Base-by-base conservation (phyloP, 1,140 invertebrate species). In the Saccostrea cuccullata region DNA sequence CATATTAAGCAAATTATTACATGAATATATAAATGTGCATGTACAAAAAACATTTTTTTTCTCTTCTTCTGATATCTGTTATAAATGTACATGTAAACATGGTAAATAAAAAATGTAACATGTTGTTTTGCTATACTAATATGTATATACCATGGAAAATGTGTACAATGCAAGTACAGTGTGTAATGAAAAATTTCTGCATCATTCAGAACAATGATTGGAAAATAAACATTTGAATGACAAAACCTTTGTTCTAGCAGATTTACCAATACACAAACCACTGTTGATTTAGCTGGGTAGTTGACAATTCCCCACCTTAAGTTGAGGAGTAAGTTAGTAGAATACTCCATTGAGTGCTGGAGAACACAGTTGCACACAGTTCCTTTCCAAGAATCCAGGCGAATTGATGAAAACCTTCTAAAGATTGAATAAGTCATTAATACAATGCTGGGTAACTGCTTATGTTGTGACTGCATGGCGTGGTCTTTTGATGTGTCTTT, bases 341-440 rank as follows among this genome's bases (percentile, higher is more conserved):
- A 26, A 26, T 36, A 77, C 26, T 77, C 58, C 58, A 64, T 5
- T 15, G 70, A 77, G 70, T 77, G 6, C 30, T 13, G 11, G 70
- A 77, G 15, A 12, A 77, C 70, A 77, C 26, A 30, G 15, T 47
- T 47, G 47, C 1, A 47, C 47, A 47, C 47, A 47, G 5, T 47
- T 77, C 70, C 70, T 26, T 77, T 77, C 70, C 70, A 6, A 36
- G 11, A 77, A 30, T 77, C 70, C 70, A 77, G 70, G 70, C 11
- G 70, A 77, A 77, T 77, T 77, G 70, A 30, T 77, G 70, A 77
- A 23, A 26, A 77, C 70, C 70, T 77, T 77, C 70, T 77, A 36
- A 77, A 77, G 70, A 77, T 77, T 23, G 70, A 77, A 77, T 84
- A 55, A n/a, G 82, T 58, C 55, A 58, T 84, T 55, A 55, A 84